These are phyloP conservation scores for Chrysolina haemoptera DNA, from an alignment of 2,888 invertebrate species.

Conservation along the genomic window DNA sequence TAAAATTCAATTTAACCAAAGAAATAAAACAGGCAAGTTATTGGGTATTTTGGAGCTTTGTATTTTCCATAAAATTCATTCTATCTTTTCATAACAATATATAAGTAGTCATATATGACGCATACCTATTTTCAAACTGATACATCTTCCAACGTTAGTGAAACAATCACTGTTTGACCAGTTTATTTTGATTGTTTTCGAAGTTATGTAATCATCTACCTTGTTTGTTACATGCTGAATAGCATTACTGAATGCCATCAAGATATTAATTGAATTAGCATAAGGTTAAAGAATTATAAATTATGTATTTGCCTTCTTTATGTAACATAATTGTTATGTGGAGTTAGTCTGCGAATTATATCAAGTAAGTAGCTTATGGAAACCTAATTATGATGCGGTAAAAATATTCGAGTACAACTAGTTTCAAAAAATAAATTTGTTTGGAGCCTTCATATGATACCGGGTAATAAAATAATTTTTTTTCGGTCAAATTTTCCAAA, in stretches of 20 bases:
- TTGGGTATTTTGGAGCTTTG: no score
- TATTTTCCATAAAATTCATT: no score
- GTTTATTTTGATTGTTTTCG: background rate
- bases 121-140: background rate
- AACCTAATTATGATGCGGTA: background rate
- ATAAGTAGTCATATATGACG: no score
- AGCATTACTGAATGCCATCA: background rate
- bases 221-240: constrained; percentile 16
- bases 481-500: no score
- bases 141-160: background rate
- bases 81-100: no score
- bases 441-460: no score
- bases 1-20: no score
- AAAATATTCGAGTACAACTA: background rate
- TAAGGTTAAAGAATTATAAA: constrained; percentile 24
- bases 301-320: constrained; percentile 21
- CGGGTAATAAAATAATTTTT: no score
- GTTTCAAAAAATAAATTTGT: background rate
- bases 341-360: constrained; percentile 12
- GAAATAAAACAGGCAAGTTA: no score
- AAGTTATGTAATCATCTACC: background rate
- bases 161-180: constrained; percentile 4
- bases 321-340: constrained; percentile 26
- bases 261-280: constrained; percentile 26
- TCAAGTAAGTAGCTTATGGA: constrained; percentile 7